Evolutionary conservation across 2,888 invertebrate genomes (phyloP), one percentile per base, ranked within the genome.

Genomic region (Cantharis flavilabris): DNA sequence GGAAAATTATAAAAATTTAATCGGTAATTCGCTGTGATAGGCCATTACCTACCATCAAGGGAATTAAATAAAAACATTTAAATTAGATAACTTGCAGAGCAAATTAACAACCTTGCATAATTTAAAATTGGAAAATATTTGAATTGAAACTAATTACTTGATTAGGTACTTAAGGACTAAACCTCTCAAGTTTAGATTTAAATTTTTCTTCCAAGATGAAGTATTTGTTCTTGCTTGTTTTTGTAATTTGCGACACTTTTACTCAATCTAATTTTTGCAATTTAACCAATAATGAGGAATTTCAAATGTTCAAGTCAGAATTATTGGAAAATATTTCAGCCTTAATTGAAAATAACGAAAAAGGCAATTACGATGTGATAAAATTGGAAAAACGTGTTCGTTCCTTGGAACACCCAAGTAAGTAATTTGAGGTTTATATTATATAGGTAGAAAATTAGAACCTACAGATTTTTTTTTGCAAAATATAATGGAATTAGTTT

Each of bases 401-500:
- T 76, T 92, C 94, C 9, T 90, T 94, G 76, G 94, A 94, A 87
- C 93, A 94, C 86, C 90, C 94, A 82, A 91, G 94, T 93, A 86
- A 86, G 85, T 80, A 69, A 16, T 16, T 63, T 64, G 10, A 71
- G 33, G 23, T 18, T 33, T 33, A 30, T 30, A 23, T 26, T 0
- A n/a, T n/a, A n/a, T 33, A 33, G 11, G 33, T 13, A 33, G 33
- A 33, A 30, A 30, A 10, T 30, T 30, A 30, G 30, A 30, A 49
- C 49, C 49, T n/a, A 49, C 49, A 49, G n/a, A n/a, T n/a, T 16
- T 49, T 49, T 49, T 49, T 49, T 49, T 49, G 5, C 9, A 49
- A 49, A 49, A 49, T 49, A 49, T 49, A 49, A 49, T 49, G n/a
- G 49, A 49, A 49, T 33, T 33, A 33, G 26, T 23, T 20, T 65